phyloP scores from a whole-genome alignment of 2,797 vertebrate species.

The Threskiornis aethiopicus region DNA sequence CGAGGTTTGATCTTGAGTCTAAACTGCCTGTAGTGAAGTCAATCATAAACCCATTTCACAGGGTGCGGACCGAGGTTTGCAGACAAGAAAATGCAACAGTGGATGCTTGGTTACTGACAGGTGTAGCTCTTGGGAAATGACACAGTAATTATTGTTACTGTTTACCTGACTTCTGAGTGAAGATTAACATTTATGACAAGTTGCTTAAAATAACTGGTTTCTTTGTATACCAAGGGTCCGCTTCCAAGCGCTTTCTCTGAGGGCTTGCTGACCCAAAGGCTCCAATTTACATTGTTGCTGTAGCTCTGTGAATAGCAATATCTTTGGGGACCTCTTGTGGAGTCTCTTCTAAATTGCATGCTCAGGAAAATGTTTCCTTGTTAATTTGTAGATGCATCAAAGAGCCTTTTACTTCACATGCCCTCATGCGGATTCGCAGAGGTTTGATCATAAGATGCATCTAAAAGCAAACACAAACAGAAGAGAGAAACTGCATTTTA shows the following conservation, averaged over 20 bases:
- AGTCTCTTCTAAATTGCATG: background rate
- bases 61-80: rapidly evolving
- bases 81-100: background rate
- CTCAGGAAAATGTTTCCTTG: background rate
- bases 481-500: background rate
- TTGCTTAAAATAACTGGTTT: background rate
- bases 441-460: background rate
- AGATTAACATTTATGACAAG: background rate
- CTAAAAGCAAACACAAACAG: background rate
- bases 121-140: background rate
- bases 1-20: background rate
- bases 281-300: rapidly evolving
- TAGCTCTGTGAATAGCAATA: rapidly evolving
- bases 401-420: background rate
- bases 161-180: background rate
- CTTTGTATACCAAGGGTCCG: background rate
- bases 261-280: rapidly evolving
- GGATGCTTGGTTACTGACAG: background rate
- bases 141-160: background rate
- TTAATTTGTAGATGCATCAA: rapidly evolving
- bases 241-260: background rate
- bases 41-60: background rate
- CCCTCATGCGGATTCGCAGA: background rate
- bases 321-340: slow-evolving; percentile 28
- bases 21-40: background rate